Evolutionary conservation across 1,140 invertebrate species (phyloP).

Genomic region (Drosophila orena): DNA sequence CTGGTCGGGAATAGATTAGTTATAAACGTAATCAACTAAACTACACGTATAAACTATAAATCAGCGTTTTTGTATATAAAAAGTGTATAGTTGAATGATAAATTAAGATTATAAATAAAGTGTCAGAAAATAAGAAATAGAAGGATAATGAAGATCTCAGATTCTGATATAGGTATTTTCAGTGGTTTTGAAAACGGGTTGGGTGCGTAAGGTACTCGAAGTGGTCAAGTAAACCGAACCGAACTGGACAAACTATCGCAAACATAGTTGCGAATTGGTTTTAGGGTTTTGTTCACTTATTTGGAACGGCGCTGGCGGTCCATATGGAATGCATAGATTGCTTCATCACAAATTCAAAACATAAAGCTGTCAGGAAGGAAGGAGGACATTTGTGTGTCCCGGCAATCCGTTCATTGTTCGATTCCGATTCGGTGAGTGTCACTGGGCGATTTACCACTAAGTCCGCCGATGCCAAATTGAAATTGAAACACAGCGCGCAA

Average conservation of each 20-base stretch:
- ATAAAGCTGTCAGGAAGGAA: conserved; percentile 54
- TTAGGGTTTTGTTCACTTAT: conserved; percentile 30
- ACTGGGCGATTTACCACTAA: conserved; percentile 38
- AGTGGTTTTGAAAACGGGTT: not conserved
- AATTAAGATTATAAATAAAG: too few relatives aligned
- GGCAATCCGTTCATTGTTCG: conserved; percentile 32
- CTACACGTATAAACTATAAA: too few relatives aligned
- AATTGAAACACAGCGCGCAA: conserved; percentile 34
- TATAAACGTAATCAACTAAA: too few relatives aligned
- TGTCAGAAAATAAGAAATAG: too few relatives aligned
- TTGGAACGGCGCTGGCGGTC: conserved; percentile 3
- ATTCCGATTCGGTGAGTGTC: conserved; percentile 6
- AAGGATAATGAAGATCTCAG: too few relatives aligned
- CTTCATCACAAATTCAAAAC: conserved; percentile 52
- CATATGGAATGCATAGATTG: conserved; percentile 43
- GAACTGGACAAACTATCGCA: conserved; percentile 27
- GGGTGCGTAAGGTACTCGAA: conserved; percentile 4
- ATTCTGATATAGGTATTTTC: too few relatives aligned
- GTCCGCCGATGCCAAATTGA: conserved; percentile 33
- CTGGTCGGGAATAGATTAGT: too few relatives aligned
- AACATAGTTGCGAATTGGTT: conserved; percentile 37
- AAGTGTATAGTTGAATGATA: too few relatives aligned
- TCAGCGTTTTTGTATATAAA: too few relatives aligned
- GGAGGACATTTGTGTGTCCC: conserved; percentile 38
- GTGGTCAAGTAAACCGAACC: not conserved